Percentiles rank a stretch among this genome's conserved stretches.
Conservation (phyloP, 2,888 invertebrate species). For the Rhogogaster chlorosoma region DNA sequence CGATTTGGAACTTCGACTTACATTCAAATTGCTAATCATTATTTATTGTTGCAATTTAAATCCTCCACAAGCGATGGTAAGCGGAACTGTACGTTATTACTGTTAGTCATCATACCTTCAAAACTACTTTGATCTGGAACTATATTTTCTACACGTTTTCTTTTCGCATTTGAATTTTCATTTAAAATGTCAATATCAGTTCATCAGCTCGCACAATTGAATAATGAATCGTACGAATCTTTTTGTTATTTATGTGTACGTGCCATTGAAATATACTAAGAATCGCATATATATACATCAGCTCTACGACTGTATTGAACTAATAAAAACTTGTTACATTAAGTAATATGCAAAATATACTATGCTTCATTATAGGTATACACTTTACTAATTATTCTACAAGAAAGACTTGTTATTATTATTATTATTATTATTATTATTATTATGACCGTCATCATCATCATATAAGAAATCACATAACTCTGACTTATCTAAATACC, state of each 20-base stretch:
- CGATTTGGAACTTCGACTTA: not conserved
- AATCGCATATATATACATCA: not conserved
- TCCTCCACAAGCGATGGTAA: not conserved
- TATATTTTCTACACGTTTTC: not conserved
- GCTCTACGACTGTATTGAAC: not conserved
- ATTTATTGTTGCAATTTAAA: not conserved
- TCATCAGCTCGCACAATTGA: not conserved
- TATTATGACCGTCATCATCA: not conserved
- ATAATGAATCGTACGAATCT: not conserved
- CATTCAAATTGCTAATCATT: not conserved
- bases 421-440: not conserved
- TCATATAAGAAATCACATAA: not conserved
- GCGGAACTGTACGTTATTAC: not conserved
- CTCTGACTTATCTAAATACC: not conserved
- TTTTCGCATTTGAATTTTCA: not conserved
- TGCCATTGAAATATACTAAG: not conserved
- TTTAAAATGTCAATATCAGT: not conserved
- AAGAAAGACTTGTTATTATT: not conserved
- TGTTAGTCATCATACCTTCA: not conserved
- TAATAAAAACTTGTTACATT: not conserved
- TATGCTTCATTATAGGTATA: not conserved
- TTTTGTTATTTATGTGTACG: not conserved
- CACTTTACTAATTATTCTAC: not conserved
- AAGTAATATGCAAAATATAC: not conserved
- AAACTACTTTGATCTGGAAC: not conserved